Conservation (phyloP, 2,888 invertebrate genomes). For the Carcina quercana region DNA sequence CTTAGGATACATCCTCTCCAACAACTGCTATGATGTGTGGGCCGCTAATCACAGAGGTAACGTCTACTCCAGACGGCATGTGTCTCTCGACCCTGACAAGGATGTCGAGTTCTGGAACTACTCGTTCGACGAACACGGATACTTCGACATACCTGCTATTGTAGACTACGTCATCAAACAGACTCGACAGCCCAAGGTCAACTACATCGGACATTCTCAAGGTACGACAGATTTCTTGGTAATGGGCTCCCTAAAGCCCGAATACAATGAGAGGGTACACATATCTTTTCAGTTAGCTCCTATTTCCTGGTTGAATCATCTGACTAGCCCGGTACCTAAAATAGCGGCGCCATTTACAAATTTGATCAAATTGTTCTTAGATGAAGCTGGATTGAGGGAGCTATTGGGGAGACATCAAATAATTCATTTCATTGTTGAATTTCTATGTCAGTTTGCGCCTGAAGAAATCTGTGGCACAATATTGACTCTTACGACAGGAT, state of each 20-base stretch:
- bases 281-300: conserved; percentile 59
- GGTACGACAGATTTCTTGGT: conserved; percentile 77
- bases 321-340: conserved; percentile 37
- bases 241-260: conserved; percentile 65
- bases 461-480: conserved; percentile 70
- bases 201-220: conserved; percentile 82
- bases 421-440: conserved; percentile 47
- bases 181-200: conserved; percentile 71
- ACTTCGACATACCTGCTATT: conserved; percentile 80
- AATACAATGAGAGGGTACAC: conserved; percentile 74
- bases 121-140: conserved; percentile 81
- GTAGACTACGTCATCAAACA: conserved; percentile 41
- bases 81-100: conserved; percentile 41
- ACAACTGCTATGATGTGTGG: conserved; percentile 71
- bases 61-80: conserved; percentile 74
- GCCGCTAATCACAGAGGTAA: conserved; percentile 74
- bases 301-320: conserved; percentile 68
- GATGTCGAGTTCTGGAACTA: conserved; percentile 67
- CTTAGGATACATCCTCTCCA: conserved; percentile 50
- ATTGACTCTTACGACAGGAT: conserved; percentile 74
- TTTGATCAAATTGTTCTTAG: conserved; percentile 29
- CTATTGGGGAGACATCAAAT: conserved; percentile 74
- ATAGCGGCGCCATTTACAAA: conserved; percentile 24
- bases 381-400: conserved; percentile 72
- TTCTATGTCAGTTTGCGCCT: conserved; percentile 46